Conservation (phyloP, 2,113 vertebrate genomes). For the Ia io region DNA sequence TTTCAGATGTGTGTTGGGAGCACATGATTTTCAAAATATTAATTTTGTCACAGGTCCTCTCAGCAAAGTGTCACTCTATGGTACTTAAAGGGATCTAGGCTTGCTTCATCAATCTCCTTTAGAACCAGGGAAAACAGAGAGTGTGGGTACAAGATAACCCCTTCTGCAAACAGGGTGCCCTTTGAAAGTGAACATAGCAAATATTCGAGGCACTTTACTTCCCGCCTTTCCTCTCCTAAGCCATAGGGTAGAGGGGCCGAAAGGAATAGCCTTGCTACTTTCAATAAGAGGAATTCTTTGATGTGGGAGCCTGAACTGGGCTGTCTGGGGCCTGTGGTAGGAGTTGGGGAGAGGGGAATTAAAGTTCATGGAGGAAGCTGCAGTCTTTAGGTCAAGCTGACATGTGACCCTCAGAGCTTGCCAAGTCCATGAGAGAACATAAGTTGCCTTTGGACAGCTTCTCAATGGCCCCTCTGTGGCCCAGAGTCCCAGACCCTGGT, state of each 20-base stretch:
- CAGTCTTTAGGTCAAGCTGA: conserved; percentile 67
- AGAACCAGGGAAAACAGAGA: conserved; percentile 74
- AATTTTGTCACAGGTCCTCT: conserved; percentile 59
- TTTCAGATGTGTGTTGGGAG: conserved; percentile 62
- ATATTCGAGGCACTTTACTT: conserved; percentile 49
- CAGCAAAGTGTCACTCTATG: conserved; percentile 60
- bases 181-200: conserved; percentile 77
- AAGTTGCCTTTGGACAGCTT: conserved; percentile 72
- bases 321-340: conserved; percentile 51
- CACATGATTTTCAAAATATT: conserved; percentile 11
- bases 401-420: conserved; percentile 73
- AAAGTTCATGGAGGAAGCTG: conserved; percentile 68
- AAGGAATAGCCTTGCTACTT: conserved; percentile 60
- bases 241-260: conserved; percentile 33
- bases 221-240: conserved; percentile 38
- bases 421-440: conserved; percentile 71
- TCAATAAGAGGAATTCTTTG: conserved; percentile 79
- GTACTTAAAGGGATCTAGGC: not conserved
- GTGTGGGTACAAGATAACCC: conserved; percentile 80
- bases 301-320: conserved; percentile 61
- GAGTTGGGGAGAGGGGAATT: conserved; percentile 57
- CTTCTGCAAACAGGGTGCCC: conserved; percentile 73
- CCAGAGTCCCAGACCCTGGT: not conserved
- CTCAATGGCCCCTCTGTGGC: conserved; percentile 67
- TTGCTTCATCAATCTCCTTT: conserved; percentile 53